Percentiles rank a stretch among this genome's conserved stretches.
Evolutionary conservation across 2,888 invertebrate genomes (phyloP).

Genomic region (Oscheius sp.): DNA sequence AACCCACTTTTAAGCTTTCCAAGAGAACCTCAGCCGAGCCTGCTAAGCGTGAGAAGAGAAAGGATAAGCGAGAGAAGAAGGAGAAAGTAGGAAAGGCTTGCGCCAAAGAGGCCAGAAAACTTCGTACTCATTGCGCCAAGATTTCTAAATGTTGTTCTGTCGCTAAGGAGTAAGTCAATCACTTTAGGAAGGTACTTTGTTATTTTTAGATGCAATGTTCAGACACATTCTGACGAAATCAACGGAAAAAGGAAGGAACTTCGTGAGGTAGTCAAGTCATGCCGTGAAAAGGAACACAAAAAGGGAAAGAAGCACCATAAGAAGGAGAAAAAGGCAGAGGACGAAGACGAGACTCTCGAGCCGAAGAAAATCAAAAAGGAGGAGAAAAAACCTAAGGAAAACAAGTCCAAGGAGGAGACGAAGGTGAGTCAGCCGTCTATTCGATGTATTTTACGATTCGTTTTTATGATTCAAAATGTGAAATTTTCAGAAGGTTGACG

Average conservation of each 20-base stretch:
- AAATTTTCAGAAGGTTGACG: not conserved
- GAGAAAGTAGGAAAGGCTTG: constrained; percentile 30
- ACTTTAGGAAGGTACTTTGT: not conserved
- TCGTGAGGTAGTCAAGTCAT: constrained; percentile 21
- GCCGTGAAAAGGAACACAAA: constrained; percentile 21
- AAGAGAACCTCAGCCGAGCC: constrained; percentile 22
- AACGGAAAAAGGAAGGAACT: constrained; percentile 23
- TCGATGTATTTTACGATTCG: no score
- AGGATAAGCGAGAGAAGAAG: constrained; percentile 30
- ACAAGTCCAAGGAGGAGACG: constrained; percentile 12
- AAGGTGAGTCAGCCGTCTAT: no score
- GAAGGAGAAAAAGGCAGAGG: constrained; percentile 20
- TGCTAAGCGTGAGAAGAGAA: constrained; percentile 29
- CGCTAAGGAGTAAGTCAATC: constrained; percentile 41
- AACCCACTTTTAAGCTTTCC: not conserved
- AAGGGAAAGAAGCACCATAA: constrained; percentile 18
- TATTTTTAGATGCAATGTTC: constrained; percentile 16
- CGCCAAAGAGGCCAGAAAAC: constrained; percentile 46
- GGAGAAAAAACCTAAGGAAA: constrained; percentile 10
- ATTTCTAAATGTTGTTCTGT: constrained; percentile 49
- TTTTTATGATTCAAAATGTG: no score
- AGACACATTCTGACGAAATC: constrained; percentile 10
- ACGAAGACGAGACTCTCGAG: constrained; percentile 1
- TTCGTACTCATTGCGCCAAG: constrained; percentile 47
- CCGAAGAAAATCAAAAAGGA: constrained; percentile 17